These are phyloP conservation scores for Crotalus helleri DNA, from an alignment of 2,113 vertebrate species.

Conservation along the genomic window DNA sequence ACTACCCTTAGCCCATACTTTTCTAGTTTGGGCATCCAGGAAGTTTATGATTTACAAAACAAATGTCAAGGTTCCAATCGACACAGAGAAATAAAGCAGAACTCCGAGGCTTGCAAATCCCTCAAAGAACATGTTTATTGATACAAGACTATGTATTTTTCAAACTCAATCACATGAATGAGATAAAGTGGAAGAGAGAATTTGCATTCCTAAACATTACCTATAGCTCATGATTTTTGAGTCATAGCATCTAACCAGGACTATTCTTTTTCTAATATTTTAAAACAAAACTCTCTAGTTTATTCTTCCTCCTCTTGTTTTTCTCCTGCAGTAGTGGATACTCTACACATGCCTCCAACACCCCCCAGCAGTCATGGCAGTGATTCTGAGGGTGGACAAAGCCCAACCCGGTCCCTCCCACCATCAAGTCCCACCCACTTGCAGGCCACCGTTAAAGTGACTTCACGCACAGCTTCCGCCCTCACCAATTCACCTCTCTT, in stretches of 20 bases:
- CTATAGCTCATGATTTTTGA: background rate
- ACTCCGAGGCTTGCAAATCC: too few relatives aligned
- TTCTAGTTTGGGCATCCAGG: background rate
- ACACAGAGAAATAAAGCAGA: too few relatives aligned
- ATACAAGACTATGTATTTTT: background rate
- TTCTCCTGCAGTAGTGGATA: slow-evolving; percentile 70
- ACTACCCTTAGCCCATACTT: background rate
- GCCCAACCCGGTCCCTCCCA: slow-evolving; percentile 83
- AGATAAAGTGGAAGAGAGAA: background rate
- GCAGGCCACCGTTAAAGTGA: slow-evolving; percentile 73
- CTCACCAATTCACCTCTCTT: slow-evolving; percentile 93
- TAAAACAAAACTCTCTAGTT: background rate
- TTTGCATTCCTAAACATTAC: background rate
- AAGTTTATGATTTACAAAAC: background rate
- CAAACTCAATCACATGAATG: background rate
- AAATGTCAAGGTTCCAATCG: too few relatives aligned
- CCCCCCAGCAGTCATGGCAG: slow-evolving; percentile 96
- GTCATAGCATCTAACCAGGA: background rate
- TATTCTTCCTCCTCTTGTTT: background rate
- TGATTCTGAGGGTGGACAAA: slow-evolving; percentile 93
- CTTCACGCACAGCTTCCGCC: slow-evolving; percentile 75
- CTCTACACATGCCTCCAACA: slow-evolving; percentile 90
- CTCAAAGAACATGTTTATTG: too few relatives aligned
- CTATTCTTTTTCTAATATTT: background rate
- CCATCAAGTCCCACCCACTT: slow-evolving; percentile 81